phyloP scores from a whole-genome alignment of 2,797 vertebrate species.

The Aotus griseimembra region DNA sequence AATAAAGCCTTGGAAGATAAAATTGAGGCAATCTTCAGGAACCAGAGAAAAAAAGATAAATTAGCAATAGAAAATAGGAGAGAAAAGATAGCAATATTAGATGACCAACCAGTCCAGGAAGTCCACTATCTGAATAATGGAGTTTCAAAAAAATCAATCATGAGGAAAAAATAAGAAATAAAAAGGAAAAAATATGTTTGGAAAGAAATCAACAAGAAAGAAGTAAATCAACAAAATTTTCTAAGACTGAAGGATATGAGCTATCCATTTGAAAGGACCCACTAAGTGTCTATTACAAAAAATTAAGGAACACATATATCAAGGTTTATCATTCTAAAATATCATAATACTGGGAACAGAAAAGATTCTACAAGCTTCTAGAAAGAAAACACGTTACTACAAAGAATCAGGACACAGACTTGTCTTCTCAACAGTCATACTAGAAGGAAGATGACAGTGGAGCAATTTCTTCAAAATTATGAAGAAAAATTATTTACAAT shows the following conservation, averaged over 20 bases:
- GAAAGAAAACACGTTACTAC: conserved; percentile 17
- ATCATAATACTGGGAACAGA: background rate
- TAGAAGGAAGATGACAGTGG: background rate
- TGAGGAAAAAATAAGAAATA: background rate
- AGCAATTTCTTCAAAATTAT: conserved; percentile 12
- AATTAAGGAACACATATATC: background rate
- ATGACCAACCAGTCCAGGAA: background rate
- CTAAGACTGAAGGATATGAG: background rate
- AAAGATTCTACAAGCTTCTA: background rate
- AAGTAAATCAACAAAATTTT: background rate
- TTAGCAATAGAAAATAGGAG: background rate
- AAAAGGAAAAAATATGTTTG: background rate
- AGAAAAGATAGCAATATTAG: background rate
- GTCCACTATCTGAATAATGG: background rate
- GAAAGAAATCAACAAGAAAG: background rate
- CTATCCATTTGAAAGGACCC: background rate
- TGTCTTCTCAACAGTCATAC: background rate
- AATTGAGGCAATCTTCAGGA: background rate
- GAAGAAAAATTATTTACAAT: conserved; percentile 3
- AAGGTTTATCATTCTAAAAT: background rate
- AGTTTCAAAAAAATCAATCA: background rate
- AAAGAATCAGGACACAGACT: background rate
- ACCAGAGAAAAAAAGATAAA: background rate
- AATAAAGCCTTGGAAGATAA: background rate
- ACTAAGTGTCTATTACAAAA: background rate